These are phyloP conservation scores for Diabrotica undecimpunctata DNA, from an alignment of 1,140 invertebrate species.

Conservation along the genomic window DNA sequence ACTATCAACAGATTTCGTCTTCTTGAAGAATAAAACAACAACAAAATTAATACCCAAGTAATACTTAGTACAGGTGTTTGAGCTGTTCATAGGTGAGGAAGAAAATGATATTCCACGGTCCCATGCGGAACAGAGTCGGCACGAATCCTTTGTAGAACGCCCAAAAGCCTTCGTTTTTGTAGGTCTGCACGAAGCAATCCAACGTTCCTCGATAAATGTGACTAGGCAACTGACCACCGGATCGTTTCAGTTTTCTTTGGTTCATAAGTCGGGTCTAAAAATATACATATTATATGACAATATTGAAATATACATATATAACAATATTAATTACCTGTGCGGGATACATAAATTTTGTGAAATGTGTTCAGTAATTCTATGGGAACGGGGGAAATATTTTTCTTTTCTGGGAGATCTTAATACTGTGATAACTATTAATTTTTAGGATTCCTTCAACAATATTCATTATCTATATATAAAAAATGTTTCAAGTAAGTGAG, in stretches of 20 bases:
- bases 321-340: too few relatives aligned
- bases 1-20: slow-evolving; percentile 18
- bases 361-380: too few relatives aligned
- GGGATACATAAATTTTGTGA: too few relatives aligned
- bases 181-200: slow-evolving; percentile 85
- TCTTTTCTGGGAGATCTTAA: too few relatives aligned
- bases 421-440: too few relatives aligned
- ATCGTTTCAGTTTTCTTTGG: slow-evolving; percentile 64
- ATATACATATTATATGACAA: slow-evolving; percentile 8
- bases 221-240: slow-evolving; percentile 46
- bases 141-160: slow-evolving; percentile 83
- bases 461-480: too few relatives aligned
- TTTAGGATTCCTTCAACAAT: too few relatives aligned
- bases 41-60: slow-evolving; percentile 6
- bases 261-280: slow-evolving; percentile 91
- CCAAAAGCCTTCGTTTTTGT: slow-evolving; percentile 72
- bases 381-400: too few relatives aligned
- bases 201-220: slow-evolving; percentile 80
- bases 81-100: slow-evolving; percentile 94
- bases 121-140: slow-evolving; percentile 77
- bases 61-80: slow-evolving; percentile 58
- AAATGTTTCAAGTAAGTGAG: too few relatives aligned
- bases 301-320: too few relatives aligned
- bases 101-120: slow-evolving; percentile 93
- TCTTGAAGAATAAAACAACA: slow-evolving; percentile 9